These are phyloP conservation scores for Resseliella maxima DNA, from an alignment of 2,888 invertebrate species.

Conservation along the genomic window DNA sequence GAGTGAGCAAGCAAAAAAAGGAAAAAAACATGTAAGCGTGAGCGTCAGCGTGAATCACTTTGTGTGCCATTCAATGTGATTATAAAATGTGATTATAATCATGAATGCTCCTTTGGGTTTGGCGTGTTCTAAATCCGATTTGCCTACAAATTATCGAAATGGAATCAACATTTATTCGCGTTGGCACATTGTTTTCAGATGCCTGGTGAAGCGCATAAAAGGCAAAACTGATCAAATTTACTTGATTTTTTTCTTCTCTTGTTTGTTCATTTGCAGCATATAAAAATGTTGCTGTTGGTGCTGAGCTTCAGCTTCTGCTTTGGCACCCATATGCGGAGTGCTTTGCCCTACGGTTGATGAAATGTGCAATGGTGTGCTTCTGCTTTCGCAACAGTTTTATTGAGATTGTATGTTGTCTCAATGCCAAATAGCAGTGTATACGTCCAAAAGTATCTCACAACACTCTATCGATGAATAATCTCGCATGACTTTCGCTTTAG, in stretches of 20 bases:
- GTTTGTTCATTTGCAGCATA: not conserved
- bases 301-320: not conserved
- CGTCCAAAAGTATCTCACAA: slow-evolving; percentile 19
- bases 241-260: not conserved
- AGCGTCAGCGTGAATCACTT: not conserved
- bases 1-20: too few species aligned
- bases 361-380: slow-evolving; percentile 27
- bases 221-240: slow-evolving; percentile 14
- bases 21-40: not conserved
- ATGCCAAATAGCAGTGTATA: slow-evolving; percentile 35
- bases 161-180: slow-evolving; percentile 15
- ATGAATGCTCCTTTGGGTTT: not conserved
- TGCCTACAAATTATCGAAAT: not conserved
- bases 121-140: slow-evolving; percentile 6
- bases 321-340: not conserved
- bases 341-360: not conserved
- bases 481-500: slow-evolving; percentile 51
- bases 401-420: slow-evolving; percentile 34
- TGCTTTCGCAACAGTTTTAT: slow-evolving; percentile 37
- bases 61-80: not conserved
- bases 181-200: slow-evolving; percentile 10
- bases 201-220: not conserved
- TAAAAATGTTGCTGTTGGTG: not conserved
- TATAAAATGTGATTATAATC: not conserved
- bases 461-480: slow-evolving; percentile 50